Evolutionary conservation across 2,888 invertebrate species (phyloP).

Genomic region (Nemurella pictetii): DNA sequence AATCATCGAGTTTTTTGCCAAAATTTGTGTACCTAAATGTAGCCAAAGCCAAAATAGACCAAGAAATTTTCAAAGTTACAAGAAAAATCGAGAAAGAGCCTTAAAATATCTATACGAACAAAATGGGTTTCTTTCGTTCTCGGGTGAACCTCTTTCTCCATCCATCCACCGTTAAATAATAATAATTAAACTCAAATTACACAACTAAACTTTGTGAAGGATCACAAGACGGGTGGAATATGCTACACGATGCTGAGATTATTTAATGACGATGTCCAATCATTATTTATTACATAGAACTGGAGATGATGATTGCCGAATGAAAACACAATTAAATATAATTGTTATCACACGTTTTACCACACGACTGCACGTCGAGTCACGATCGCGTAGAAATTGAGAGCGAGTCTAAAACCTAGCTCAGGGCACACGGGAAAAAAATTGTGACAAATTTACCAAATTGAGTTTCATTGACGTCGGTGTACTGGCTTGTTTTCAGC

Average conservation of each 20-base stretch:
- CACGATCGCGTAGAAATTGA: neutral
- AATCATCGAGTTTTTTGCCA: no score
- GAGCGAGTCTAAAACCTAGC: neutral
- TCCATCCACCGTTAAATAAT: no score
- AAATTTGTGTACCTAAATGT: no score
- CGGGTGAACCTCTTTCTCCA: no score
- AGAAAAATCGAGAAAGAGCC: no score
- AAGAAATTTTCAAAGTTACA: no score
- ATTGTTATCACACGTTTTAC: neutral
- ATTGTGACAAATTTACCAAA: neutral
- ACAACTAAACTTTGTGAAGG: no score
- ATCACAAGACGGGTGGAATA: neutral
- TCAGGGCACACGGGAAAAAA: neutral
- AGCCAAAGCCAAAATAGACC: no score
- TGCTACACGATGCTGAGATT: neutral
- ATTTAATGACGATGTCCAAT: neutral
- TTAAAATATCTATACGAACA: no score
- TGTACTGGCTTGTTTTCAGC: neutral
- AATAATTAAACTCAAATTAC: no score
- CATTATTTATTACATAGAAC: neutral
- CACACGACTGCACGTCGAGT: neutral
- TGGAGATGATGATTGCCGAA: neutral
- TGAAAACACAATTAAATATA: neutral
- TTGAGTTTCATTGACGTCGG: neutral
- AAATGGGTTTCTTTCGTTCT: no score